Evolutionary conservation across 2,888 invertebrate species (phyloP).

Genomic region (Trichopoda pennipes): DNA sequence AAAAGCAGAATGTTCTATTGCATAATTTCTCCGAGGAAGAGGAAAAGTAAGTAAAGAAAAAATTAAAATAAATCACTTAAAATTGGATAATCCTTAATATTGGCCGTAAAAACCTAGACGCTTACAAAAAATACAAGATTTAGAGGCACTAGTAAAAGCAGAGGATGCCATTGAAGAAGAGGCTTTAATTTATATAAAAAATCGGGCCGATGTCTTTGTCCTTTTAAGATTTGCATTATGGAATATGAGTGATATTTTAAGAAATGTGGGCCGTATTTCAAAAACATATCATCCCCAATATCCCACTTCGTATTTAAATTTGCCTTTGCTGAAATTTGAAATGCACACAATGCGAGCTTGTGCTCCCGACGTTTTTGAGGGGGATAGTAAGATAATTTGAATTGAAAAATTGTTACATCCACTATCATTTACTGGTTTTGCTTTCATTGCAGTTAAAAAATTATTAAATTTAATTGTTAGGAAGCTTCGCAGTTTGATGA

Average conservation of each 20-base stretch:
- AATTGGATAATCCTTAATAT: neutral
- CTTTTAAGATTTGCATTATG: conserved; percentile 76
- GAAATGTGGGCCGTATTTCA: conserved; percentile 75
- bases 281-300: conserved; percentile 72
- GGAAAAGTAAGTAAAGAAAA: conserved; percentile 72
- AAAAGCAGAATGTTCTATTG: conserved; percentile 74
- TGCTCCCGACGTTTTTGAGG: conserved; percentile 77
- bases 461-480: conserved; percentile 74
- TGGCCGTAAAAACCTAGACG: conserved; percentile 71
- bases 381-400: conserved; percentile 73
- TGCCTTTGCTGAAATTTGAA: conserved; percentile 79
- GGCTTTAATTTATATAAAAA: conserved; percentile 71
- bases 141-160: conserved; percentile 70
- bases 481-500: conserved; percentile 74
- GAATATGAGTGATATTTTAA: conserved; percentile 77
- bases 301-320: conserved; percentile 76
- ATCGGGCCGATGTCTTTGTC: conserved; percentile 75
- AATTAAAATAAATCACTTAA: neutral
- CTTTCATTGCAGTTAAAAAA: conserved; percentile 72
- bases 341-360: conserved; percentile 75
- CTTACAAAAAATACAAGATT: conserved; percentile 72
- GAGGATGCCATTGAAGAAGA: conserved; percentile 71
- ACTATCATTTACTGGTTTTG: neutral
- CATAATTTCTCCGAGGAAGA: conserved; percentile 78
- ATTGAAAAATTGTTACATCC: neutral